phyloP scores from a whole-genome alignment of 2,113 vertebrate species.

The Ochotona princeps region DNA sequence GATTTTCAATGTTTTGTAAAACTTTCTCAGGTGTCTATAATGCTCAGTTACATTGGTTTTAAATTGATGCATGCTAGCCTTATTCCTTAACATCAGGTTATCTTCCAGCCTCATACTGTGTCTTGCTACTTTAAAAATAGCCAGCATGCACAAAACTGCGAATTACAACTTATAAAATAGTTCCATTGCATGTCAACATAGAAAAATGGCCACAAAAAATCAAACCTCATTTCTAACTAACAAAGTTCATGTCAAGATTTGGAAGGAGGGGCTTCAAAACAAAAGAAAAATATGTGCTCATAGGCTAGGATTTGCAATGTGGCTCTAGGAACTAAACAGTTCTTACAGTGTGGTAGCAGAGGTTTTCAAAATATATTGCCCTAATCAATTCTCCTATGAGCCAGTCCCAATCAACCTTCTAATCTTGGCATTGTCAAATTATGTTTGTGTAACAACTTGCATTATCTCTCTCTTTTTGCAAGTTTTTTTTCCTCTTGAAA shows the following conservation, averaged over 20 bases:
- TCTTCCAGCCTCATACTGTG: background rate
- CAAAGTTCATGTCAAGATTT: conserved; percentile 33
- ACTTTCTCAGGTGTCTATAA: background rate
- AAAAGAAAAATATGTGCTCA: conserved; percentile 51
- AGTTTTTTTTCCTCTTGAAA: conserved; percentile 13
- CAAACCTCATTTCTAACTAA: conserved; percentile 28
- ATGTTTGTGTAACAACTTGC: conserved; percentile 39
- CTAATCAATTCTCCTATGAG: conserved; percentile 16
- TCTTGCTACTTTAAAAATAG: background rate
- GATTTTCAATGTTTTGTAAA: background rate
- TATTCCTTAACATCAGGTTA: background rate
- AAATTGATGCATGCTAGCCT: background rate
- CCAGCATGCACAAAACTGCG: background rate
- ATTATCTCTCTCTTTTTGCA: background rate
- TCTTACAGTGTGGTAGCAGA: background rate
- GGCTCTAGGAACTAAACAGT: conserved; percentile 44
- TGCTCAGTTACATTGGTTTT: background rate
- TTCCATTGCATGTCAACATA: background rate
- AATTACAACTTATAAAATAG: background rate
- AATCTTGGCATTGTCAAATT: background rate
- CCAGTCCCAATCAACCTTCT: background rate
- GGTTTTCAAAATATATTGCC: background rate
- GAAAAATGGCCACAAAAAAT: conserved; percentile 1
- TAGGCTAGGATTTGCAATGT: conserved; percentile 44
- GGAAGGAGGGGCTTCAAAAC: background rate